A percentile compares a stretch with the other conserved stretches of the same genome.
These are phyloP conservation scores for Tragelaphus imberbis DNA, from an alignment of 2,113 vertebrate species.

Conservation along the genomic window DNA sequence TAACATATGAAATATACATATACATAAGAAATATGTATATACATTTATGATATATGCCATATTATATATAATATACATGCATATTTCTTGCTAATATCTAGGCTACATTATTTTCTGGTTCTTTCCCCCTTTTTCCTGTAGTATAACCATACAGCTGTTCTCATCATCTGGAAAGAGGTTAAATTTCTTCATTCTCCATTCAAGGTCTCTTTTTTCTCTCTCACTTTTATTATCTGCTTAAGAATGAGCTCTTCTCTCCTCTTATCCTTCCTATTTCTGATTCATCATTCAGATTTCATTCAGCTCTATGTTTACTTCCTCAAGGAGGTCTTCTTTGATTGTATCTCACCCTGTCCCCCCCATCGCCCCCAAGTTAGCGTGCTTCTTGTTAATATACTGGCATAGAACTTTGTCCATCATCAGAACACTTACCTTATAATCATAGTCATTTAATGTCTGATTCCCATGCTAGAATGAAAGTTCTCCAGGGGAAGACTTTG, in stretches of 20 bases:
- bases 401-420: neutral
- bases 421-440: neutral
- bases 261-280: neutral
- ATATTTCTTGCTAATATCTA: neutral
- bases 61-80: neutral
- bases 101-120: neutral
- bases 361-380: no score
- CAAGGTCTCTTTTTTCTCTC: neutral
- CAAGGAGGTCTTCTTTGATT: neutral
- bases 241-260: neutral
- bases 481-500: neutral
- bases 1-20: neutral
- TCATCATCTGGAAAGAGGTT: neutral
- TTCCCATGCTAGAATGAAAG: neutral
- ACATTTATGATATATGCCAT: neutral
- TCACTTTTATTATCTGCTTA: neutral
- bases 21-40: neutral
- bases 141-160: neutral
- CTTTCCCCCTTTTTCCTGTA: neutral
- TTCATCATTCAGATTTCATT: neutral
- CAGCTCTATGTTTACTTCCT: neutral
- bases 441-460: neutral
- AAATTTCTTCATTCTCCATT: neutral
- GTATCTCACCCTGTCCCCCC: rapidly evolving
- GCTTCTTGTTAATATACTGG: neutral